phyloP scores from a whole-genome alignment of 2,888 invertebrate species.

The Xanthia togata region DNA sequence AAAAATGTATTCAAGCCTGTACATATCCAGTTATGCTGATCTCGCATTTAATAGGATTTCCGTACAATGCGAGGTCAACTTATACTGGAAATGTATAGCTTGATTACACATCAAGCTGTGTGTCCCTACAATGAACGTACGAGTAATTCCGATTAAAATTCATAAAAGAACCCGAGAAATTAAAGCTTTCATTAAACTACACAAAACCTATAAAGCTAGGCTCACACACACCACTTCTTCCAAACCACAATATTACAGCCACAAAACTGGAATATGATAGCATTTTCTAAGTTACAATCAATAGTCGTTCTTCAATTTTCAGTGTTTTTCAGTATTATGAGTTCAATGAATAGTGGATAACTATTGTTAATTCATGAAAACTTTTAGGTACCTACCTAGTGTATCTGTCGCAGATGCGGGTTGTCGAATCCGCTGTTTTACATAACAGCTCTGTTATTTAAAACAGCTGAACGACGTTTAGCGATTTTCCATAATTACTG shows the following conservation, averaged over 20 bases:
- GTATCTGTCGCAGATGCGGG: background rate
- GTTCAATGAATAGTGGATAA: background rate
- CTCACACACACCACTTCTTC: background rate
- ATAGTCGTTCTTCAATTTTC: background rate
- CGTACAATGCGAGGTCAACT: too few relatives aligned
- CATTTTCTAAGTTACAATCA: background rate
- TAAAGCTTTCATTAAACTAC: constrained; percentile 19
- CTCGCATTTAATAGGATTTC: too few relatives aligned
- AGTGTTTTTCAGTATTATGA: background rate
- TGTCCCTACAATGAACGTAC: background rate
- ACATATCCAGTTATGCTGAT: too few relatives aligned
- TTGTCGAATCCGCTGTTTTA: too few relatives aligned
- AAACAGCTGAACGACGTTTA: too few relatives aligned
- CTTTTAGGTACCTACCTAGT: background rate
- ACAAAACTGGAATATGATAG: background rate
- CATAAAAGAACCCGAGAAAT: constrained; percentile 9
- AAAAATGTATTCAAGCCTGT: background rate
- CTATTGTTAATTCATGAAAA: background rate
- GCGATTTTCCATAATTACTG: too few relatives aligned
- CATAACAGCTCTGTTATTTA: too few relatives aligned
- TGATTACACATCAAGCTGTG: too few relatives aligned
- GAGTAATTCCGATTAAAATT: constrained; percentile 19
- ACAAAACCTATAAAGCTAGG: constrained; percentile 16
- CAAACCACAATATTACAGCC: background rate
- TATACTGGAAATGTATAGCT: too few relatives aligned